Base-by-base conservation (phyloP, 64 coral and sea anemone genomes). In the Actinia equina region DNA sequence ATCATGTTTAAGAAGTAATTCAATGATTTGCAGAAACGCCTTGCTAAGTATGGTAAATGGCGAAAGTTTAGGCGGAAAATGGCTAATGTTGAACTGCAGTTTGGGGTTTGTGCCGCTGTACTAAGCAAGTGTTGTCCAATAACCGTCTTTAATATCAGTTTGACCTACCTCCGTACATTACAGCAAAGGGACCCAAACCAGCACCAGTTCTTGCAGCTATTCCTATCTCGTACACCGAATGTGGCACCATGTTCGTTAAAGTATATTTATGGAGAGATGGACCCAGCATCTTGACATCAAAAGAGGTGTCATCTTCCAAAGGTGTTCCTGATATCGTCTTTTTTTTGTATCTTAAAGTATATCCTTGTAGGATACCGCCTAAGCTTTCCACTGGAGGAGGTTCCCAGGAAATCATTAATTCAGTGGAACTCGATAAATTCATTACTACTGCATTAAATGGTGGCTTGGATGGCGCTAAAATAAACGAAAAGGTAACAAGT, bases 331-430 rank as follows among this genome's bases (percentile, higher is more conserved):
- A 2, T 23, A 11, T 56, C 69, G 86, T 59, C 74, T n/a, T 49
- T 84, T n/a, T 63, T 78, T 52, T 30, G 77, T 94, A 94, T 27
- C 52, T 56, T 2, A 94, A 3, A 43, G 79, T 87, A 55, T 94
- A 94, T 7, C 69, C 79, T 53, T 79, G 44, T 4, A 94, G 77
- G 25, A 87, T 71, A 16, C 92, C 92, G 88, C 91, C 91, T 82
- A 87, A 52, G n/a, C 88, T 51, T n/a, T 70, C 52, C 15, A 13
- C 17, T 60, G 79, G 92, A 27, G 91, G 63, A 59, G 88, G 84
- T 52, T 62, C 61, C 92, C 92, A 94, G 59, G 49, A 71, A 11
- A 94, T 82, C 13, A 27, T 2, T 14, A 94, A 74, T 14, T 11
- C 54, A 25, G 83, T 83, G 71, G 80, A 55, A 23, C 86, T 89